Base-by-base conservation (phyloP, 2,888 invertebrate genomes). In the Eucriotettix oculatus region DNA sequence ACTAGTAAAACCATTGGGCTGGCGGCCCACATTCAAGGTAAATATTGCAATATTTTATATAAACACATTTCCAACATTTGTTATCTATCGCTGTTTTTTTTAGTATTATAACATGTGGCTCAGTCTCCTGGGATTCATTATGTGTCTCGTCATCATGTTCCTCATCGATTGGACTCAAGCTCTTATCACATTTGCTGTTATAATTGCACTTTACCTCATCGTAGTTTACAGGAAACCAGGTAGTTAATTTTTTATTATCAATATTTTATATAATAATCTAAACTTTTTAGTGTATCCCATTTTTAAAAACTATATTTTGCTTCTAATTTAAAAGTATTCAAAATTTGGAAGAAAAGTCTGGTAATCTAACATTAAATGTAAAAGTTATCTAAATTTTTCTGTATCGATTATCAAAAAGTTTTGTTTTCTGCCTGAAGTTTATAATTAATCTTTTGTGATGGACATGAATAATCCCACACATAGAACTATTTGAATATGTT, bases 81-180 rank as follows among this genome's bases (percentile, higher is more conserved):
- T n/a, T 12, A 14, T 48, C 14, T 48, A 14, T 48, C 9, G 48
- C n/a, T 17, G 62, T 63, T 64, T 61, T 64, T 77, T 78, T 52
- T 76, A 90, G 90, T 96, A 86, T 73, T 96, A 92, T 79, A 95
- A 94, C 75, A 85, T 84, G 62, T 96, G 94, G 94, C 68, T 94
- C 40, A 92, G 92, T 61, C 76, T 95, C 58, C 69, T 82, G 56
- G 95, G 95, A 1, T 90, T 91, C 70, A 76, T 90, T 63, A 75
- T 88, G 68, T 92, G 91, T 69, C 84, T 90, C 57, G 83, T 82
- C 48, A 92, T 96, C 64, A 97, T 97, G 96, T 87, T 97, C 73
- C 80, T 96, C 56, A 93, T 96, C 72, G 90, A 91, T 71, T 95
- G 94, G 90, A 78, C 83, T 70, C 90, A 91, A 63, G 94, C 96